These are phyloP conservation scores for Hermatobates lingyangjiaoensis DNA, from an alignment of 1,140 invertebrate species.

Conservation along the genomic window DNA sequence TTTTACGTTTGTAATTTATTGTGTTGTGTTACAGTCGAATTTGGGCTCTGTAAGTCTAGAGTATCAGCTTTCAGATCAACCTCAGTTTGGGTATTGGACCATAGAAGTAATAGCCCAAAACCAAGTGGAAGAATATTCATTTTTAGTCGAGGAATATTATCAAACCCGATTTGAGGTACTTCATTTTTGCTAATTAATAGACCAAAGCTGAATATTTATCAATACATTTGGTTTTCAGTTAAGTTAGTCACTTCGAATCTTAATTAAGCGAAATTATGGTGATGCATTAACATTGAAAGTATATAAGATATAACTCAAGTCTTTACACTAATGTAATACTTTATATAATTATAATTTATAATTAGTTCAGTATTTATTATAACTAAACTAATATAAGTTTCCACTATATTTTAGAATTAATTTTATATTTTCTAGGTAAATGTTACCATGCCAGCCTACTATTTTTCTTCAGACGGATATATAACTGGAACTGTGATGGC, in stretches of 20 bases:
- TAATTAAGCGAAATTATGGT: not conserved
- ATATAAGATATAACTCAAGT: too few relatives aligned
- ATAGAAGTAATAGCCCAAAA: slow-evolving; percentile 75
- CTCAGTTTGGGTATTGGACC: slow-evolving; percentile 78
- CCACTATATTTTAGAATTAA: not conserved
- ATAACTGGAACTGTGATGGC: slow-evolving; percentile 73
- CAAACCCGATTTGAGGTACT: slow-evolving; percentile 72
- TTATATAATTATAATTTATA: not conserved
- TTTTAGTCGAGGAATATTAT: slow-evolving; percentile 86
- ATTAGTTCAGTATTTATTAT: not conserved
- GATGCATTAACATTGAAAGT: too few relatives aligned
- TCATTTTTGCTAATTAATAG: too few relatives aligned
- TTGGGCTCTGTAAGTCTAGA: slow-evolving; percentile 76
- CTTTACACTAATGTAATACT: too few relatives aligned
- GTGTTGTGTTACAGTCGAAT: slow-evolving; percentile 59
- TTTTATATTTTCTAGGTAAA: slow-evolving; percentile 54
- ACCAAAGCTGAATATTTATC: too few relatives aligned
- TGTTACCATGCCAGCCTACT: slow-evolving; percentile 85
- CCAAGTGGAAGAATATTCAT: slow-evolving; percentile 65
- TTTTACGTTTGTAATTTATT: slow-evolving; percentile 4
- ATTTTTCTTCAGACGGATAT: slow-evolving; percentile 65
- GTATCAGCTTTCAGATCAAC: slow-evolving; percentile 79
- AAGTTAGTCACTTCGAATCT: not conserved
- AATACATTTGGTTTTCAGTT: not conserved
- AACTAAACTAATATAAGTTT: not conserved